Percentiles rank a stretch among this genome's conserved stretches.
Conservation (phyloP, 2,113 vertebrate genomes). For the Cygnus buccinator region DNA sequence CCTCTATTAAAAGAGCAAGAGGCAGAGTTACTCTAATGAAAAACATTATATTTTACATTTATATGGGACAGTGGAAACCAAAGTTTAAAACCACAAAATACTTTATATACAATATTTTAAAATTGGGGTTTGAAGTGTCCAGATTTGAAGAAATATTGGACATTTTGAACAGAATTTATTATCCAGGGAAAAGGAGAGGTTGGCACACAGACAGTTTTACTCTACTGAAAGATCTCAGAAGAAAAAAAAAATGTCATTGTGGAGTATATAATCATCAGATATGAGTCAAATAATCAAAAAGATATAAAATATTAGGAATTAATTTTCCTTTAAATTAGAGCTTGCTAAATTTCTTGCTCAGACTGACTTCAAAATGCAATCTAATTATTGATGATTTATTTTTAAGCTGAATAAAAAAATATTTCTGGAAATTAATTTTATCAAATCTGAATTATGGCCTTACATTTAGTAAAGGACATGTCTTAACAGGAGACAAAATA, state of each 20-base stretch:
- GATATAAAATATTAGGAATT: not conserved
- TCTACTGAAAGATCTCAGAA: not conserved
- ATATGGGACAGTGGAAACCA: conserved; percentile 18
- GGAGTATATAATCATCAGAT: not conserved
- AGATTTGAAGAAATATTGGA: conserved; percentile 17
- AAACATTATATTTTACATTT: conserved; percentile 59
- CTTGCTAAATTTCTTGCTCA: not conserved
- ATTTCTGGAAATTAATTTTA: not conserved
- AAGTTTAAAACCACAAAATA: conserved; percentile 46
- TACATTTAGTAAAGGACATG: not conserved
- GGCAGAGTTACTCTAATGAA: conserved; percentile 34
- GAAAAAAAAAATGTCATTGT: not conserved
- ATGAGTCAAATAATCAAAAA: not conserved
- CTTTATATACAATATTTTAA: conserved; percentile 27
- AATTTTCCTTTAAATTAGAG: not conserved
- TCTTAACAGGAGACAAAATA: not conserved
- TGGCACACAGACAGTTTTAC: not conserved
- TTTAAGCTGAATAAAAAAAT: not conserved
- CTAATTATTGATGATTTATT: not conserved
- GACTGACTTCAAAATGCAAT: not conserved
- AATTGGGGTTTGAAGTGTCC: not conserved
- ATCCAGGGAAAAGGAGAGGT: not conserved
- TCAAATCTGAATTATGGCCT: not conserved
- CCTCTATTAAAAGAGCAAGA: not conserved
- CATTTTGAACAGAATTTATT: conserved; percentile 10